phyloP scores from a whole-genome alignment of 2,113 vertebrate genomes.

The Xyrauchen texanus region DNA sequence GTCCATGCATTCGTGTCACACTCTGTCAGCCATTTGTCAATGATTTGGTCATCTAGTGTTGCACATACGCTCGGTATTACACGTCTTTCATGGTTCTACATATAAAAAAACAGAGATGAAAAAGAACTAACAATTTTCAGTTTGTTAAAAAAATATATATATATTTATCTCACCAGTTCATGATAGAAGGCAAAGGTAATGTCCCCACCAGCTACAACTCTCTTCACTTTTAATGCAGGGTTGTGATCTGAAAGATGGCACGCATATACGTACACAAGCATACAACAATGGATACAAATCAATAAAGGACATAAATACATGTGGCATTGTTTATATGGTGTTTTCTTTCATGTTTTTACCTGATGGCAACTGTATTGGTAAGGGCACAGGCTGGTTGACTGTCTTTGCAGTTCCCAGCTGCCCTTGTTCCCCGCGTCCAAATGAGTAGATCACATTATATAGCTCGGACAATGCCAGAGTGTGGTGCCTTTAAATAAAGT shows the following conservation, averaged over 20 bases:
- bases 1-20: slow-evolving; percentile 12
- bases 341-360: slow-evolving; percentile 38
- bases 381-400: slow-evolving; percentile 56
- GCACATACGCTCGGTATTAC: neutral
- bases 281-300: neutral
- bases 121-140: neutral
- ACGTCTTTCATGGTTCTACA: neutral
- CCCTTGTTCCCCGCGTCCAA: slow-evolving; percentile 61
- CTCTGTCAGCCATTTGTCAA: slow-evolving; percentile 57
- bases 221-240: neutral
- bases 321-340: neutral
- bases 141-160: too few species aligned
- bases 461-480: slow-evolving; percentile 59
- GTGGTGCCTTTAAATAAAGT: slow-evolving; percentile 56
- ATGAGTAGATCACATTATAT: slow-evolving; percentile 59
- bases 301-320: neutral
- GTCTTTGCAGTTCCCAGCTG: slow-evolving; percentile 61
- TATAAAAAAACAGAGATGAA: neutral
- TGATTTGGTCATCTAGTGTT: slow-evolving; percentile 41
- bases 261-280: neutral
- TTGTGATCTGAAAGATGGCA: neutral
- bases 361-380: slow-evolving; percentile 51
- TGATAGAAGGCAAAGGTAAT: neutral
- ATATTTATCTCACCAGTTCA: neutral
- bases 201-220: neutral